Evolutionary conservation across 1,140 invertebrate species (phyloP), one percentile per base, ranked within the genome.

Genomic region (Diabrotica virgifera): DNA sequence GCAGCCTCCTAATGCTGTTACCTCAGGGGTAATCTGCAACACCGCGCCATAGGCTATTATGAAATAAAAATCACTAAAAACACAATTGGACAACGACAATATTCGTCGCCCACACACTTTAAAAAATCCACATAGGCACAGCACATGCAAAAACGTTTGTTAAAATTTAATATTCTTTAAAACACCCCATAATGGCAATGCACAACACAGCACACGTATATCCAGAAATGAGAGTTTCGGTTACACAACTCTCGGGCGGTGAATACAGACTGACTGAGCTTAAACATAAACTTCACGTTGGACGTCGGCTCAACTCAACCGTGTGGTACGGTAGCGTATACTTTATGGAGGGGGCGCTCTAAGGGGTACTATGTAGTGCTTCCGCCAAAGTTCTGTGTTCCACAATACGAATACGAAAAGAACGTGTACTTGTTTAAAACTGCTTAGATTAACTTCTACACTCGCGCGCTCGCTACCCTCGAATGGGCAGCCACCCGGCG

Each of bases 21-120:
- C 76, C 77, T 77, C 73, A 76, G 63, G 68, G 75, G 69, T 72
- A 67, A 72, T 73, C 74, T 75, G 74, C 72, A 76, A 76, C 67
- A 76, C 74, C 72, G 70, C 74, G 76, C 77, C 76, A 78, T 78
- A 78, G 73, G 74, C 70, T 73, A 76, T 64, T 66, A 66, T 67
- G 51, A 59, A 66, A 66, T 66, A 67, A 67, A 67, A 64, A 72
- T 46, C 71, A 64, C 71, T 64, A 64, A 64, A 24, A 53, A 59
- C 66, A 70, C 65, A 46, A 65, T 63, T 9, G n/a, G 56, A 59
- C 54, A 70, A 63, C 59, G 52, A 59, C 54, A 70, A 63, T 55
- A 64, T 69, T 53, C 52, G 60, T 62, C 51, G 51, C 60, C 60
- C 6, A 62, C 11, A 59, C 70, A 69, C 70, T 51, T 7, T 53